Percentiles rank a stretch among this genome's conserved stretches.
These are phyloP conservation scores for Zapus hudsonius DNA, from an alignment of 2,113 vertebrate species.

Conservation along the genomic window DNA sequence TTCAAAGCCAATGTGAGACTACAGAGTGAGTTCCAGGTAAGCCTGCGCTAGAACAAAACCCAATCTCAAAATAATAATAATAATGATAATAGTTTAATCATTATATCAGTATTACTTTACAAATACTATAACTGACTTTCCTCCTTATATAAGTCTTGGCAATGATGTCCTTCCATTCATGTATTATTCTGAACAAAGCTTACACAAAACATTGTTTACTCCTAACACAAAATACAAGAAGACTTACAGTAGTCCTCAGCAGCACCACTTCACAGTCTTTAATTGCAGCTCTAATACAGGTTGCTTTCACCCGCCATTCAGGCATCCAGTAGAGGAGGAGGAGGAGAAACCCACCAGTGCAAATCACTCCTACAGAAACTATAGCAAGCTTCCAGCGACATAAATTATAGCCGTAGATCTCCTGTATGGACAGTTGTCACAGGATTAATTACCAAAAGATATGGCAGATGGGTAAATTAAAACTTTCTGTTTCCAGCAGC, in stretches of 20 bases:
- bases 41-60: too few relatives aligned
- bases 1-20: too few relatives aligned
- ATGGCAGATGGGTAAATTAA: background rate
- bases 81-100: background rate
- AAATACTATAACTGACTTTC: background rate
- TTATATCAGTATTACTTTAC: background rate
- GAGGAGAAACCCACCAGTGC: slow-evolving; percentile 95
- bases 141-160: background rate
- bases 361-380: slow-evolving; percentile 91
- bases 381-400: slow-evolving; percentile 94
- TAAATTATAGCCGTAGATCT: slow-evolving; percentile 92
- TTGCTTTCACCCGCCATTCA: slow-evolving; percentile 96
- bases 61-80: too few relatives aligned
- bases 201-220: background rate
- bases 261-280: slow-evolving; percentile 94
- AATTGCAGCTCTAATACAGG: slow-evolving; percentile 89
- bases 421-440: slow-evolving; percentile 83
- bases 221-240: too few relatives aligned
- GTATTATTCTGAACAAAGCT: background rate
- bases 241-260: slow-evolving; percentile 93
- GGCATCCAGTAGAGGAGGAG: slow-evolving; percentile 99
- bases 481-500: background rate
- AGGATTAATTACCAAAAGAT: background rate
- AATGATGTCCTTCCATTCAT: background rate
- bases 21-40: too few relatives aligned